Evolutionary conservation across 2,888 invertebrate genomes (phyloP).

Genomic region (Laothoe populi): DNA sequence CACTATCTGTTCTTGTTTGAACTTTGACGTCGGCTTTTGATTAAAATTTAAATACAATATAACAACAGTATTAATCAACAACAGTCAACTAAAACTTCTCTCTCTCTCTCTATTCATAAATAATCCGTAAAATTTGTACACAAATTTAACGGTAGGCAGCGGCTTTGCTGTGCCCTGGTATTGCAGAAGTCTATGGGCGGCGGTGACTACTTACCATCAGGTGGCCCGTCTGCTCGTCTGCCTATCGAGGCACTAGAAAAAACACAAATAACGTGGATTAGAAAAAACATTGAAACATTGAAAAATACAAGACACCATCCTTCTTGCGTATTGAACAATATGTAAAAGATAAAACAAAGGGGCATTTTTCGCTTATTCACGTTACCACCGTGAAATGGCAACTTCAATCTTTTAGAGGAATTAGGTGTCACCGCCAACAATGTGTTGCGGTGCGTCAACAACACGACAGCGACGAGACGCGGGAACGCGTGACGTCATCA

Average conservation of each 20-base stretch:
- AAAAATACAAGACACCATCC: neutral
- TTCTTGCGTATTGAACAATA: constrained; percentile 16
- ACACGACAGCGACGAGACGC: constrained; percentile 35
- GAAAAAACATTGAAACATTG: no score
- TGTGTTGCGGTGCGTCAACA: constrained; percentile 39
- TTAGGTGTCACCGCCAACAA: constrained; percentile 55
- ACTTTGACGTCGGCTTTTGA: constrained; percentile 1
- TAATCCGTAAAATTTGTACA: no score
- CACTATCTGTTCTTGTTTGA: constrained; percentile 16
- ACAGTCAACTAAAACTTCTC: no score
- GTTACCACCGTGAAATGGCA: constrained; percentile 59
- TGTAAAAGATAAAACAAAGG: constrained; percentile 13
- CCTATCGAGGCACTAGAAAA: no score
- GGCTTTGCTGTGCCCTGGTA: no score
- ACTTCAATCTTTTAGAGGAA: constrained; percentile 71
- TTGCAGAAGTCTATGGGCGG: no score
- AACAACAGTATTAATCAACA: no score
- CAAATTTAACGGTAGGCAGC: no score
- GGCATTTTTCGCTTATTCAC: constrained; percentile 55
- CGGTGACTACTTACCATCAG: no score
- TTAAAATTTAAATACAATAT: neutral
- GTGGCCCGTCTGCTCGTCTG: no score
- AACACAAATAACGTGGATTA: no score
- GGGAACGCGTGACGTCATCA: constrained; percentile 75
- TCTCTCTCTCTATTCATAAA: no score